Percentiles rank a stretch among this genome's conserved stretches.
Conservation (phyloP, 2,888 invertebrate genomes). For the Dolichomitus sp. region DNA sequence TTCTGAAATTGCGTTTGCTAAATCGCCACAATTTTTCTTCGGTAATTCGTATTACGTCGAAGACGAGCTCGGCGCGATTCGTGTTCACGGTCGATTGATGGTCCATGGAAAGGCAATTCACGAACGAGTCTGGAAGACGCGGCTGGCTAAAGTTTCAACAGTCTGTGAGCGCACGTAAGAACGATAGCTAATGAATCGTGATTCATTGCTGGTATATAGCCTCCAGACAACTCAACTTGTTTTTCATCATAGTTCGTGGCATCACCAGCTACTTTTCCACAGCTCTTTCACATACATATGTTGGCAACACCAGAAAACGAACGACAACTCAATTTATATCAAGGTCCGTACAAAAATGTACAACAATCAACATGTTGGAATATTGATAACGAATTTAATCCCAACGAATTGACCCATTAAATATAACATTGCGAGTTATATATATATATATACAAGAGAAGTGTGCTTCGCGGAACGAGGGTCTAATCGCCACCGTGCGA, state of each 20-base stretch:
- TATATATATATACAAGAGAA: conserved; percentile 22
- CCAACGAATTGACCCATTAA: not conserved
- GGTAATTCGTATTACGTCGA: conserved; percentile 56
- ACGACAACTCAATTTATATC: not conserved
- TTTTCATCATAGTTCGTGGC: conserved; percentile 36
- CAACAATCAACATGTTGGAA: not conserved
- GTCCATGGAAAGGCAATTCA: conserved; percentile 53
- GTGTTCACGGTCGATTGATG: conserved; percentile 58
- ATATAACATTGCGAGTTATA: not conserved
- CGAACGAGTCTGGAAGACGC: conserved; percentile 17
- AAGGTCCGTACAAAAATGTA: not conserved
- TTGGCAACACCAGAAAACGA: not conserved
- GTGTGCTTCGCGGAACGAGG: conserved; percentile 78
- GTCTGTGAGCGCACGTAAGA: conserved; percentile 60
- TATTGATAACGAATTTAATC: not conserved
- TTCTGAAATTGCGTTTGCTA: conserved; percentile 55
- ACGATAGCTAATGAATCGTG: conserved; percentile 66
- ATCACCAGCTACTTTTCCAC: not conserved
- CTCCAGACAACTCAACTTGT: conserved; percentile 34
- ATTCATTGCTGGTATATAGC: conserved; percentile 58
- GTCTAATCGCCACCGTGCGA: conserved; percentile 79
- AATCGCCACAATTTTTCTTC: conserved; percentile 61
- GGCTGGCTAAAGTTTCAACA: conserved; percentile 52
- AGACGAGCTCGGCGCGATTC: conserved; percentile 40
- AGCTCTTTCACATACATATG: not conserved